phyloP scores from a whole-genome alignment of 2,888 invertebrate species.

The Ennomos fuscantarius region DNA sequence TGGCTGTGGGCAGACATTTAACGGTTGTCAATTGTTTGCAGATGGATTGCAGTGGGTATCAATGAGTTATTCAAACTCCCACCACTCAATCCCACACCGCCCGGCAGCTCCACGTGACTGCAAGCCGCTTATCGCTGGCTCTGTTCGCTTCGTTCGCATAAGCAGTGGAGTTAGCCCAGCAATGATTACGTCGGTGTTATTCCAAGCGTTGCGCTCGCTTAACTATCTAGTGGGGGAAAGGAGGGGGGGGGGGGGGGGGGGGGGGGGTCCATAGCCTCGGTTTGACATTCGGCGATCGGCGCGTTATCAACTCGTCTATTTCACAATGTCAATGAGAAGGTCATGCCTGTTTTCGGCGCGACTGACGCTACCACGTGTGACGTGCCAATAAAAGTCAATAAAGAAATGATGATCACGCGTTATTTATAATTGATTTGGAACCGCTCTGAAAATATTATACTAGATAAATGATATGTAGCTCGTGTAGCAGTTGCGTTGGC shows the following conservation, averaged over 20 bases:
- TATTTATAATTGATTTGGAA: slow-evolving; percentile 27
- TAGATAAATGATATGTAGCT: slow-evolving; percentile 51
- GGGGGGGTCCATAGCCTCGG: slow-evolving; percentile 79
- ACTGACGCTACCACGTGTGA: slow-evolving; percentile 66
- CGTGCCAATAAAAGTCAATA: slow-evolving; percentile 41
- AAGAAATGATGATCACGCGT: slow-evolving; percentile 28
- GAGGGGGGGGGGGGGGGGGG: slow-evolving; percentile 66
- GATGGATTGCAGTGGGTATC: slow-evolving; percentile 54
- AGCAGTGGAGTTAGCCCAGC: slow-evolving; percentile 52
- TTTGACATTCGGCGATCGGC: slow-evolving; percentile 81
- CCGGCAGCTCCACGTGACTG: slow-evolving; percentile 26
- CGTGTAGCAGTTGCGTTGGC: slow-evolving; percentile 74
- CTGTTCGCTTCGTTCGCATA: slow-evolving; percentile 38
- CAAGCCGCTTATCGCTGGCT: slow-evolving; percentile 39
- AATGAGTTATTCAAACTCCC: slow-evolving; percentile 35
- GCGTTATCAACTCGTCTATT: slow-evolving; percentile 83
- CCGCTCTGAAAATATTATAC: slow-evolving; percentile 20
- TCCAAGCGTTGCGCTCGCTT: slow-evolving; percentile 46
- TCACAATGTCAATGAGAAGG: slow-evolving; percentile 86
- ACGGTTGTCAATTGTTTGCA: slow-evolving; percentile 60
- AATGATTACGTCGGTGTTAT: slow-evolving; percentile 56
- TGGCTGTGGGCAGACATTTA: slow-evolving; percentile 31
- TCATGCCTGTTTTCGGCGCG: slow-evolving; percentile 78
- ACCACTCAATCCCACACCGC: slow-evolving; percentile 30
- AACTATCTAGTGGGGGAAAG: slow-evolving; percentile 59